Conservation (phyloP, 2,888 invertebrate genomes). For the Nephrocerus scutellatus region DNA sequence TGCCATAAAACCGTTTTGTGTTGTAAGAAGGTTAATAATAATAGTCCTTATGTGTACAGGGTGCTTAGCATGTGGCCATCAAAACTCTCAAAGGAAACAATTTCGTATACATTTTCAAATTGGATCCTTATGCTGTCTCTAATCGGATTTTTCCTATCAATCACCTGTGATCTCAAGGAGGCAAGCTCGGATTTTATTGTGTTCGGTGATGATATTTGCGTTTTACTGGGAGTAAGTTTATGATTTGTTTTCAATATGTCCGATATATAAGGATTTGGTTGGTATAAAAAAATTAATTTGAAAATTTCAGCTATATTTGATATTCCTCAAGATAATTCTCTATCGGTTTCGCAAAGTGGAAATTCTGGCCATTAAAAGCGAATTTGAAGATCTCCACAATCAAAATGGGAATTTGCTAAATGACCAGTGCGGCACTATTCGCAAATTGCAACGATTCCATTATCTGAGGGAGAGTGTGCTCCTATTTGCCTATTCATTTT, state of each 20-base stretch:
- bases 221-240: constrained; percentile 26
- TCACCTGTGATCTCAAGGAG: constrained; percentile 26
- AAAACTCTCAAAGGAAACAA: background rate
- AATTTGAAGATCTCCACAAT: constrained; percentile 6
- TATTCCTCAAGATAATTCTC: constrained; percentile 26
- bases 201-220: constrained; percentile 28
- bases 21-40: too few relatives aligned
- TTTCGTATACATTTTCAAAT: too few relatives aligned
- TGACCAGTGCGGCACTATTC: constrained; percentile 13
- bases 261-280: too few relatives aligned
- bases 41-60: too few relatives aligned
- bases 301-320: constrained; percentile 28
- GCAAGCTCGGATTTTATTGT: constrained; percentile 23
- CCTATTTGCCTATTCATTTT: constrained; percentile 7
- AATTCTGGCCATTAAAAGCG: constrained; percentile 26
- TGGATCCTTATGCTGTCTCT: constrained; percentile 14
- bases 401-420: constrained; percentile 9
- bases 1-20: too few relatives aligned
- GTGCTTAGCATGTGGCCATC: too few relatives aligned
- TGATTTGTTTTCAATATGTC: background rate
- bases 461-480: constrained; percentile 27
- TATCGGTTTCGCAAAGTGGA: constrained; percentile 22
- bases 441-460: constrained; percentile 25
- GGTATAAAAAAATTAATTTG: too few relatives aligned
- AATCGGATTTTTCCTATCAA: constrained; percentile 17